A percentile compares a stretch with the other conserved stretches of the same genome.
Evolutionary conservation across 2,797 vertebrate species (phyloP).

Genomic region (Pantherophis vulpinus): DNA sequence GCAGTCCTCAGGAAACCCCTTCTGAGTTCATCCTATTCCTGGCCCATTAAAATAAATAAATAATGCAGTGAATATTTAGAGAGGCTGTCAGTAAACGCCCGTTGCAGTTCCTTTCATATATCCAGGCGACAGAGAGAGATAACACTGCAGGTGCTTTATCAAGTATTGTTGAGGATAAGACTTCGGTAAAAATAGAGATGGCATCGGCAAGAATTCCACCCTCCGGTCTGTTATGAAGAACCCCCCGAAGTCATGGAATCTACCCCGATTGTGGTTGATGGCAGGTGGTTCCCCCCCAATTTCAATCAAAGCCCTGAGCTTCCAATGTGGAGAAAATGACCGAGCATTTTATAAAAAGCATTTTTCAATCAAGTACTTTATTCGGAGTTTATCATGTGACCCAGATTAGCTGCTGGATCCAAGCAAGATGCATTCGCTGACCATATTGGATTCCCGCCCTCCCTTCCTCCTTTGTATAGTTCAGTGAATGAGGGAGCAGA

Average conservation of each 20-base stretch:
- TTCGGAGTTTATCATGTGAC: background rate
- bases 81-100: background rate
- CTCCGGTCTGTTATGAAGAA: background rate
- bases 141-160: conserved; percentile 19
- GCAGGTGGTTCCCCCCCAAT: background rate
- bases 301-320: background rate
- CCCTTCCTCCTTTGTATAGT: background rate
- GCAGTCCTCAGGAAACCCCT: background rate
- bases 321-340: background rate
- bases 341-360: background rate
- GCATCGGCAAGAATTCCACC: background rate
- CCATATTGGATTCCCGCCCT: too few species aligned
- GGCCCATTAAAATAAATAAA: conserved; percentile 16
- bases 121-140: background rate
- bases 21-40: conserved; percentile 5
- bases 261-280: background rate
- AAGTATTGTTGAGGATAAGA: background rate
- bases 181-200: background rate
- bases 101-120: conserved; percentile 1
- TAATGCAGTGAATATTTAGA: background rate
- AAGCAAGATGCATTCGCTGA: background rate
- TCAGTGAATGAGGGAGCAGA: background rate
- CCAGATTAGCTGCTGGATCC: background rate
- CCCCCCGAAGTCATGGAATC: background rate
- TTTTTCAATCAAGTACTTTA: background rate